Percentiles rank a stretch among this genome's conserved stretches.
phyloP scores from a whole-genome alignment of 2,888 invertebrate genomes.

The Dyspetes luteomarginatus region DNA sequence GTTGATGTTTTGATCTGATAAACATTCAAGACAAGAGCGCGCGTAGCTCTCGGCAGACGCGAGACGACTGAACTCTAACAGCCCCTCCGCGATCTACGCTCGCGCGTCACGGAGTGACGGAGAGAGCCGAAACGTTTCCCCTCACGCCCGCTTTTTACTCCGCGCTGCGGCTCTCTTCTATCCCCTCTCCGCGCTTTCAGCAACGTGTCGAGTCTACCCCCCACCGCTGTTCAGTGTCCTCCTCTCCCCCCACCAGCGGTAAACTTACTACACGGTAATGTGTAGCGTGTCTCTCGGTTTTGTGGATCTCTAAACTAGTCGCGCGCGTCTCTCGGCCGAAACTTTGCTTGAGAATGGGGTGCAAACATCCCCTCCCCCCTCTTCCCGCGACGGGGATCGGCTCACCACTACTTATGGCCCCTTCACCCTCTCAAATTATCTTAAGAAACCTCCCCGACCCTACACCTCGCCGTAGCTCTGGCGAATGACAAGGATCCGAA shows the following conservation, averaged over 20 bases:
- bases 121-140: slow-evolving; percentile 36
- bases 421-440: too few species aligned
- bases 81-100: slow-evolving; percentile 67
- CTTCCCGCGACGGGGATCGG: not conserved
- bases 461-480: too few species aligned
- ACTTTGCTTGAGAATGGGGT: slow-evolving; percentile 13
- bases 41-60: slow-evolving; percentile 81
- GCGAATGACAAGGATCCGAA: too few species aligned
- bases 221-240: not conserved
- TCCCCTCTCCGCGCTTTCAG: slow-evolving; percentile 18
- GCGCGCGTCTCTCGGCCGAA: slow-evolving; percentile 39
- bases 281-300: slow-evolving; percentile 29
- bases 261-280: not conserved
- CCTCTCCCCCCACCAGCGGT: not conserved
- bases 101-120: slow-evolving; percentile 26
- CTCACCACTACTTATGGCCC: too few species aligned
- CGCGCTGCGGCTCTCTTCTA: not conserved
- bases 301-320: not conserved
- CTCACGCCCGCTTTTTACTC: slow-evolving; percentile 17
- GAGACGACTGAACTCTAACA: slow-evolving; percentile 80
- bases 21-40: slow-evolving; percentile 43
- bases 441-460: too few species aligned
- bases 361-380: slow-evolving; percentile 16
- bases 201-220: not conserved
- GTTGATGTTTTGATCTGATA: not conserved